Percentiles rank a stretch among this genome's conserved stretches.
These are phyloP conservation scores for Aelia acuminata DNA, from an alignment of 2,888 invertebrate genomes.

Conservation along the genomic window DNA sequence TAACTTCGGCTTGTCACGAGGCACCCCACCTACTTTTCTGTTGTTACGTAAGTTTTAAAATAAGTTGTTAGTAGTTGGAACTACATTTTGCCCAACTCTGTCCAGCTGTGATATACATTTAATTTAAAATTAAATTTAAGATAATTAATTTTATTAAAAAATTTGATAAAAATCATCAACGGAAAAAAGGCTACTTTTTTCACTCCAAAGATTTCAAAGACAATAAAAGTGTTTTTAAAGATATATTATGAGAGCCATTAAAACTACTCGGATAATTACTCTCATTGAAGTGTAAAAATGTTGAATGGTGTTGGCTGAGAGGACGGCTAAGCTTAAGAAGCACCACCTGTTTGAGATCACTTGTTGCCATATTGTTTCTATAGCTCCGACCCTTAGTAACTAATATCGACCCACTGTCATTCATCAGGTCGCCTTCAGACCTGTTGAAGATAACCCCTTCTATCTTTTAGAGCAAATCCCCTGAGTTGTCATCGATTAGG, in stretches of 20 bases:
- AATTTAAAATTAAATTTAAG: too few species aligned
- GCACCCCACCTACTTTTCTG: too few species aligned
- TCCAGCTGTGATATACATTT: too few species aligned
- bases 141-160: too few species aligned
- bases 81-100: too few species aligned
- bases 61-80: too few species aligned
- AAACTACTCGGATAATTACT: neutral
- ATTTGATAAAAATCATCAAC: too few species aligned
- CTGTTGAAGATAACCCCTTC: constrained; percentile 12
- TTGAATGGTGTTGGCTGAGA: neutral
- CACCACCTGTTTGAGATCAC: constrained; percentile 45
- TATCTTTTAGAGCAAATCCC: neutral
- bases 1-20: too few species aligned
- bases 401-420: constrained; percentile 39
- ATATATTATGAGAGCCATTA: neutral
- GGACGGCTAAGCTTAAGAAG: neutral
- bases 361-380: constrained; percentile 46
- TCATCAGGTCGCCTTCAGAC: constrained; percentile 34
- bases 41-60: too few species aligned
- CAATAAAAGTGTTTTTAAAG: too few species aligned
- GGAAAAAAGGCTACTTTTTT: too few species aligned
- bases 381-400: constrained; percentile 5
- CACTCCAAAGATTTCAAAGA: too few species aligned
- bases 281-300: neutral
- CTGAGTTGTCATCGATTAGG: neutral